Base-by-base conservation (phyloP, 2,797 vertebrate species). In the Darevskia mixta region DNA sequence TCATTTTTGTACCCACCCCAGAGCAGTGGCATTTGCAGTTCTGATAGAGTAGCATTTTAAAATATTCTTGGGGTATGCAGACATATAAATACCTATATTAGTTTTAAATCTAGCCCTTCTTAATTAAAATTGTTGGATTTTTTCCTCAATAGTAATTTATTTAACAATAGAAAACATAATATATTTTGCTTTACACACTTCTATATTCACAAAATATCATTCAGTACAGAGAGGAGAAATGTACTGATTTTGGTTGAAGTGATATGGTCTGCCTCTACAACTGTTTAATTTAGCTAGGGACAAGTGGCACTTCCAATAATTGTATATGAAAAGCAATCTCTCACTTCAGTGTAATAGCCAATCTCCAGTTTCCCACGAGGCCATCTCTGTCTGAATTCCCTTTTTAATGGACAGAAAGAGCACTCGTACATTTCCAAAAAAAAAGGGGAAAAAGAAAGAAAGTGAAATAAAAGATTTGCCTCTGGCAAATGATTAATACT, bases 211-310 rank as follows among this genome's bases (percentile, higher is more conserved):
- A 0, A 78, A 61, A 61, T 49, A 7, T 3, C 41, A 25, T 82
- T 75, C 67, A 66, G 41, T 32, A 82, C 29, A 25, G 5, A 13
- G 2, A 25, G 32, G 32, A 45, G 1, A 82, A 18, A 76, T 69
- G 29, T 75, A 32, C 23, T 27, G 61, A 82, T 82, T 23, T 61
- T 25, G 11, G 29, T 4, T 66, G 73, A 25, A 82, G 8, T 80
- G n/a, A 75, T 80, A 58, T 73, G 35, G 29, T 38, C 38, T 75
- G n/a, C 67, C 71, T 69, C 71, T 76, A 55, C n/a, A 80, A 55
- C 77, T 76, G 86, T 85, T 87, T 90, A 87, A 87, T 87, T 90
- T 85, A 71, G 86, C 32, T 80, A 84, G 73, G 80, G 78, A 27
- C 55, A 82, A 77, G 66, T 85, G 75, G 49, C 20, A 10, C 77